Base-by-base conservation (phyloP, 1,140 invertebrate genomes). In the Dermatophagoides farinae region DNA sequence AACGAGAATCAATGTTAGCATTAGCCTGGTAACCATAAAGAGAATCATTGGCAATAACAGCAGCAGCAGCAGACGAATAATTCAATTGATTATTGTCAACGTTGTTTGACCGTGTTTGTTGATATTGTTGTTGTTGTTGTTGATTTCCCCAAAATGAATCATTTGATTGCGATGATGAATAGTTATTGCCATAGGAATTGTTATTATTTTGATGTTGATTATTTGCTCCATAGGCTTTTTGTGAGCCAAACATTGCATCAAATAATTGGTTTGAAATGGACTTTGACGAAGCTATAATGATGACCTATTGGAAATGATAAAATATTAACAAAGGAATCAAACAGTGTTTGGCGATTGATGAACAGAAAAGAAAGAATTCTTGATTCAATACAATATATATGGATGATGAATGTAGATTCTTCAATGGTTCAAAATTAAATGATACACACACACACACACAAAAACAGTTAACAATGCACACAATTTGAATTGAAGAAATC, bases 171-270 rank as follows among this genome's bases (percentile, higher is more conserved):
- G 31, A 46, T 41, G 39, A 47, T 58, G 22, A 50, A 31, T 23
- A 37, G 22, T 57, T 16, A 20, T 44, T 37, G 31, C 37, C 25
- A 46, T 38, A 61, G 23, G 18, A 4, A 2, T 58, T 54, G 20
- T 23, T 57, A 23, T 59, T 46, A 31, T 31, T 31, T 31, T 31
- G 31, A 4, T 31, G 31, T 31, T 31, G 31, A 31, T 31, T 31
- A 22, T 49, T 16, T 46, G 14, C 40, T 18, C 60, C 60, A 57
- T 55, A 54, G 23, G 50, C 31, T 16, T 40, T 41, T 52, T 61
- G 60, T 49, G 60, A 61, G 44, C 50, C 60, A 61, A 61, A 61
- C 60, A 61, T 58, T 49, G 59, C 59, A 25, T 61, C 60, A 43
- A n/a, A 57, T 14, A 39, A n/a, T 22, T 23, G 2, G 22, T 4